These are phyloP conservation scores for Fissipunctia ypsillon DNA, from an alignment of 2,888 invertebrate species.

Conservation along the genomic window DNA sequence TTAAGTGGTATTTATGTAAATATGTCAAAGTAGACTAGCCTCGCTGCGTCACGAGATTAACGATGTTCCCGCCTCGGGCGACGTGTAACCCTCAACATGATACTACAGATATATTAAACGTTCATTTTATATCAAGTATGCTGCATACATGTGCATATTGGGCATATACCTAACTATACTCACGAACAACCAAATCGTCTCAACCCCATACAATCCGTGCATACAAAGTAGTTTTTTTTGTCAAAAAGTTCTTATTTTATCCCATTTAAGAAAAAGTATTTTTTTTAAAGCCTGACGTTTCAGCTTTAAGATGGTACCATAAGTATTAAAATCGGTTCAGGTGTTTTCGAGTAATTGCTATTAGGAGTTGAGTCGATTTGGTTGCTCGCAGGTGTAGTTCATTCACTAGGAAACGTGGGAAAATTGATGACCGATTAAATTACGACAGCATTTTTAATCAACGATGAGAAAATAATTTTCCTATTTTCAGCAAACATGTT, in stretches of 20 bases:
- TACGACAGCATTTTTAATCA: neutral
- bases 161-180: no score
- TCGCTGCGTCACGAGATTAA: constrained; percentile 77
- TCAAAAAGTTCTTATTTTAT: no score
- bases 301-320: no score
- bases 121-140: constrained; percentile 56
- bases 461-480: neutral
- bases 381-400: no score
- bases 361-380: no score
- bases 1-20: constrained; percentile 79
- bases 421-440: neutral
- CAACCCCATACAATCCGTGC: no score
- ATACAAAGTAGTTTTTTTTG: no score
- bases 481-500: neutral
- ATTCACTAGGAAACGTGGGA: neutral
- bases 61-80: constrained; percentile 72
- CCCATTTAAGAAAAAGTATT: no score
- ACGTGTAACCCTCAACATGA: constrained; percentile 63
- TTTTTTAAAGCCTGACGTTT: no score
- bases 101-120: constrained; percentile 64
- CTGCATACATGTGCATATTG: constrained; percentile 39
- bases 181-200: no score
- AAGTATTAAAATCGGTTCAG: no score
- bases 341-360: no score
- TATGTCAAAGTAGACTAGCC: constrained; percentile 75